Base-by-base conservation (phyloP, 1,140 invertebrate genomes). In the Diorhabda elongata region DNA sequence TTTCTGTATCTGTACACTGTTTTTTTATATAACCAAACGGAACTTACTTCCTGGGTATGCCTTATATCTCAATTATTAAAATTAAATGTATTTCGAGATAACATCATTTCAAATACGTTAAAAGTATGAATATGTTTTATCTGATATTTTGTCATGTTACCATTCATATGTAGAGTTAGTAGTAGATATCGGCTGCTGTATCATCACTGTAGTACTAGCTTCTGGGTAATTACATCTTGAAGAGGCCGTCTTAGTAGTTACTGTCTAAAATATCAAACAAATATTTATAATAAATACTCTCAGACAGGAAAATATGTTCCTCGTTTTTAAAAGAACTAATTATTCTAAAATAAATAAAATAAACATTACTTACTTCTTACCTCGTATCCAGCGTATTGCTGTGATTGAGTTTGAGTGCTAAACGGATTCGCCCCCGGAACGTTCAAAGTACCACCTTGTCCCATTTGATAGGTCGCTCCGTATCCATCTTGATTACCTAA, bases 381-480 rank as follows among this genome's bases (percentile, higher is more conserved):
- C 71, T 79, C 72, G 11, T 63, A 62, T 6, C 56, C 61, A 45
- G 42, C 11, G 26, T 69, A 58, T 45, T 73, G 69, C n/a, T 68
- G 69, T 44, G 43, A 42, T 52, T 64, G 74, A 71, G 74, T 77
- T 71, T 77, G 77, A 77, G 79, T 78, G 69, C 78, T 72, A 68
- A 85, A 85, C 64, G 83, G 83, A 78, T 85, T 85, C 42, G 74
- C 75, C 44, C 88, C 88, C 64, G 89, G 89, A 74, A 91, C 85
- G 71, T 87, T 86, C 57, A 91, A 81, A 73, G 86, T 90, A 44
- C 87, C 87, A 43, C 86, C 87, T 69, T 85, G 78, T 57, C 82
- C 84, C 8, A 86, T 87, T 75, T 89, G 88, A 77, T 90, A 90
- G 42, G 89, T 91, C 62, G 91, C 90, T 66, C 91, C 91, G 79